These are phyloP conservation scores for Cerastis leucographa DNA, from an alignment of 2,888 invertebrate species.

Conservation along the genomic window DNA sequence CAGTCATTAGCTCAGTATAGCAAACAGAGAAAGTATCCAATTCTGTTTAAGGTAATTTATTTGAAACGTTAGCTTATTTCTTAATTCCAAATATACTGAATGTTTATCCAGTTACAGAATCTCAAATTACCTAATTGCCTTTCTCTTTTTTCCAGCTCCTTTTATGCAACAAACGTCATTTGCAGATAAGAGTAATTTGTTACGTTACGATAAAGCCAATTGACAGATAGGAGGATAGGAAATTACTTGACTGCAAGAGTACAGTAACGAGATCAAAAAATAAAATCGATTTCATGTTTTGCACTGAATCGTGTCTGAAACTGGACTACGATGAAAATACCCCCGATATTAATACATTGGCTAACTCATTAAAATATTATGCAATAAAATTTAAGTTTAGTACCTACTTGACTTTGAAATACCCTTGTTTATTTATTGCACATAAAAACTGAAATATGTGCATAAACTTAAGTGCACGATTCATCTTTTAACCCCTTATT, in stretches of 20 bases:
- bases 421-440: neutral
- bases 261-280: slow-evolving; percentile 27
- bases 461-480: slow-evolving; percentile 18
- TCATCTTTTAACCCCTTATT: slow-evolving; percentile 17
- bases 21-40: slow-evolving; percentile 55
- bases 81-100: slow-evolving; percentile 57
- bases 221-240: slow-evolving; percentile 63
- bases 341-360: neutral
- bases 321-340: slow-evolving; percentile 16
- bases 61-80: slow-evolving; percentile 50
- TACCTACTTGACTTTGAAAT: neutral
- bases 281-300: slow-evolving; percentile 35
- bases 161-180: slow-evolving; percentile 64
- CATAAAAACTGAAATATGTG: slow-evolving; percentile 17
- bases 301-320: slow-evolving; percentile 28
- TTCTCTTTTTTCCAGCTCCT: slow-evolving; percentile 65
- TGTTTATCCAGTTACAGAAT: slow-evolving; percentile 60
- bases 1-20: slow-evolving; percentile 38
- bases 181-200: slow-evolving; percentile 62
- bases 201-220: slow-evolving; percentile 62
- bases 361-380: slow-evolving; percentile 1
- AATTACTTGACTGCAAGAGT: slow-evolving; percentile 44
- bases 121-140: slow-evolving; percentile 63
- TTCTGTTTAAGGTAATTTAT: slow-evolving; percentile 53
- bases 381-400: neutral